Evolutionary conservation across 2,888 invertebrate species (phyloP).

Genomic region (Sylvicola cinctus): DNA sequence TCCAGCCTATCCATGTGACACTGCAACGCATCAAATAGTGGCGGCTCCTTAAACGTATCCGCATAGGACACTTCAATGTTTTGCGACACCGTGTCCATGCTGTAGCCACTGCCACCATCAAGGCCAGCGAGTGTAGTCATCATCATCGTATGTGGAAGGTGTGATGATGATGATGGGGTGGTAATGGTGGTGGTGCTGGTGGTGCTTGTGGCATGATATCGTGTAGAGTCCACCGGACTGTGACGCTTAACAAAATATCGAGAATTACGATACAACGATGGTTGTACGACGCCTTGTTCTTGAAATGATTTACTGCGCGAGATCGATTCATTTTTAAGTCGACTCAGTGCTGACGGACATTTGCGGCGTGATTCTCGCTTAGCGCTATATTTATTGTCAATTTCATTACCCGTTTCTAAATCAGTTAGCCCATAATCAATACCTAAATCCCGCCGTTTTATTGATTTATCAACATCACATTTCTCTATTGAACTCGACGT

Average conservation of each 20-base stretch:
- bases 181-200: background rate
- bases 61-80: constrained; percentile 24
- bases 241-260: constrained; percentile 7
- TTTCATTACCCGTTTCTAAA: too few relatives aligned
- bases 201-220: background rate
- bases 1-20: too few relatives aligned
- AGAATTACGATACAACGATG: constrained; percentile 10
- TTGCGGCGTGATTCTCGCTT: background rate
- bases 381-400: too few relatives aligned
- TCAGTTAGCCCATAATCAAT: too few relatives aligned
- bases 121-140: too few relatives aligned
- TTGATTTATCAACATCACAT: too few relatives aligned
- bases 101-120: constrained; percentile 17
- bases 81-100: constrained; percentile 20
- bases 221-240: constrained; percentile 5
- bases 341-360: constrained; percentile 2
- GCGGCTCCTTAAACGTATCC: constrained; percentile 21
- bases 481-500: too few relatives aligned
- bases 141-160: too few relatives aligned
- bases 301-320: constrained; percentile 26
- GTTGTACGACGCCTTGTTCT: constrained; percentile 17
- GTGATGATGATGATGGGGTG: background rate
- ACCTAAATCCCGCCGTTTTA: too few relatives aligned
- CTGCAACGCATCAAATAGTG: background rate
- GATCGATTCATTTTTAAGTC: constrained; percentile 3